These are phyloP conservation scores for Schlechtendalia chinensis DNA, from an alignment of 1,140 invertebrate genomes.

Conservation along the genomic window DNA sequence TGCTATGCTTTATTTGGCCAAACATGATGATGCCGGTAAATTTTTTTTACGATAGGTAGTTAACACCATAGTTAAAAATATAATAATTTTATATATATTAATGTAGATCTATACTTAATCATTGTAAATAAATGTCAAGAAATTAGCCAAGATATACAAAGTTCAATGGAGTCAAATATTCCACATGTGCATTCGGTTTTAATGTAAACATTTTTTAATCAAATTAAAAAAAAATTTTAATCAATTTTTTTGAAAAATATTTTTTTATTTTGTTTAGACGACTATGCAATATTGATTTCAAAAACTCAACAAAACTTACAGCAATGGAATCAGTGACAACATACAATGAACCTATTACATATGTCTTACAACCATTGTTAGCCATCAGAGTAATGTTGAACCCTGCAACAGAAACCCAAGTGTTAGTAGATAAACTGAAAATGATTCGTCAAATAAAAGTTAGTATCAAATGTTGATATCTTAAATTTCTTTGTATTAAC, in stretches of 20 bases:
- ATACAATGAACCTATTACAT: conserved; percentile 41
- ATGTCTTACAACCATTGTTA: conserved; percentile 57
- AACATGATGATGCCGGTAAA: conserved; percentile 60
- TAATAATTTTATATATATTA: conserved; percentile 19
- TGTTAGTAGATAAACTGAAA: conserved; percentile 75
- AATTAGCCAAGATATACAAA: conserved; percentile 58
- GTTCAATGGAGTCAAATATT: conserved; percentile 29
- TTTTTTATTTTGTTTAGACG: conserved; percentile 51
- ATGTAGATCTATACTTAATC: conserved; percentile 64
- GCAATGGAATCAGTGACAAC: conserved; percentile 47
- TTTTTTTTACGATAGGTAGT: conserved; percentile 3
- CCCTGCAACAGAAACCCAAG: conserved; percentile 72
- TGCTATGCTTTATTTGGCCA: conserved; percentile 79
- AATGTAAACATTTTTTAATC: conserved; percentile 34
- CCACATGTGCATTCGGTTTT: conserved; percentile 27
- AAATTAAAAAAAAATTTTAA: too few relatives aligned
- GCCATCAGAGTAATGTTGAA: conserved; percentile 73
- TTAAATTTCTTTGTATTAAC: neutral
- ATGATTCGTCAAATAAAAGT: conserved; percentile 81
- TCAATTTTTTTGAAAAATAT: neutral
- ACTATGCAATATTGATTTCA: conserved; percentile 51
- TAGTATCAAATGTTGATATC: neutral
- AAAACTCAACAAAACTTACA: conserved; percentile 39
- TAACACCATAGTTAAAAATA: conserved; percentile 38
- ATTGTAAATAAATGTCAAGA: conserved; percentile 73